phyloP scores from a whole-genome alignment of 2,888 invertebrate species.

The Dromius quadrimaculatus region DNA sequence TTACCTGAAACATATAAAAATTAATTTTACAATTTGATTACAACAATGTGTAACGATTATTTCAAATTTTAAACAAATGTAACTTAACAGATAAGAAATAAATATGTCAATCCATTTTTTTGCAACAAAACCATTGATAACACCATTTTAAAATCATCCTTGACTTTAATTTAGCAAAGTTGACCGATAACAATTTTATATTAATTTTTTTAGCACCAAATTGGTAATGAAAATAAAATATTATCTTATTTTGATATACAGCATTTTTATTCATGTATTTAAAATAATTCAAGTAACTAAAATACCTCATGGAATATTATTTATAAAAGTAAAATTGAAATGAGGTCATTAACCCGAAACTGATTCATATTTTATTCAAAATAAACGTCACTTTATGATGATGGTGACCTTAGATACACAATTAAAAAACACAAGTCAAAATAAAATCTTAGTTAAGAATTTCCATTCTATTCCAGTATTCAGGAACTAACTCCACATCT shows the following conservation, averaged over 20 bases:
- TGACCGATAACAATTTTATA: slow-evolving; percentile 1
- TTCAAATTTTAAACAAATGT: background rate
- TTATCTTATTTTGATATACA: no score
- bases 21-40: background rate
- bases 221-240: no score
- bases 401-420: slow-evolving; percentile 18
- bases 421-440: slow-evolving; percentile 29
- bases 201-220: no score
- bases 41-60: background rate
- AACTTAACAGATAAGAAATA: no score
- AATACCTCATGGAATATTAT: no score
- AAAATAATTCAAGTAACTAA: no score
- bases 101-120: no score
- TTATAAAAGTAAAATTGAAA: no score
- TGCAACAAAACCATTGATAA: background rate
- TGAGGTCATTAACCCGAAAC: slow-evolving; percentile 42
- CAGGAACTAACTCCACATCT: slow-evolving; percentile 20
- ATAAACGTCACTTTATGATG: no score
- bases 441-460: slow-evolving; percentile 12
- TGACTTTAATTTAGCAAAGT: slow-evolving; percentile 5
- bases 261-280: no score
- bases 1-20: slow-evolving; percentile 74
- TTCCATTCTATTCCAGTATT: slow-evolving; percentile 5
- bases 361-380: no score
- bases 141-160: slow-evolving; percentile 12